Evolutionary conservation across 1,140 invertebrate genomes (phyloP).

Genomic region (Magallana ariakensis): DNA sequence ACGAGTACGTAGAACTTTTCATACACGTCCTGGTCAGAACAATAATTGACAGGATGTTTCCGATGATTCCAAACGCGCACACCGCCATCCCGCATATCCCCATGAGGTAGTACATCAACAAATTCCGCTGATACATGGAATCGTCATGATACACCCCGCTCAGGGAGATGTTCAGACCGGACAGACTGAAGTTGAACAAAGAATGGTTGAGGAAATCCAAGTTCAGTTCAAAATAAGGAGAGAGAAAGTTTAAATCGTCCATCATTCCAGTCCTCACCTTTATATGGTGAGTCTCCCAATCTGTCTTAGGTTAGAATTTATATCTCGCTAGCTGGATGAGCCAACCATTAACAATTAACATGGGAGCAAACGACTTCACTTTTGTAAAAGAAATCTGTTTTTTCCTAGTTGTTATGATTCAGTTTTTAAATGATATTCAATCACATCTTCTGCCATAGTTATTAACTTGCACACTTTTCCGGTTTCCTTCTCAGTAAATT

Average conservation of each 20-base stretch:
- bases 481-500: no score
- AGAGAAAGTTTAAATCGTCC: background rate
- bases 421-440: no score
- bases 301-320: no score
- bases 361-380: no score
- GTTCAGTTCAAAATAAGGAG: background rate
- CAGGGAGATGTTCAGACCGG: background rate
- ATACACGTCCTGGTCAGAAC: slow-evolving; percentile 76
- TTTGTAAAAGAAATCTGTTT: no score
- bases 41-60: slow-evolving; percentile 77
- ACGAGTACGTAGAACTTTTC: slow-evolving; percentile 77
- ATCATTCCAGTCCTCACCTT: background rate
- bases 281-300: background rate
- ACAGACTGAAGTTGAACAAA: background rate
- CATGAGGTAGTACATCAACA: slow-evolving; percentile 75
- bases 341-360: no score
- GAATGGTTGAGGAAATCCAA: background rate
- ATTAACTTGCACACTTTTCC: no score
- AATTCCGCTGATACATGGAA: background rate
- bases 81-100: slow-evolving; percentile 75
- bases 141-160: background rate
- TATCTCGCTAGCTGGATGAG: no score
- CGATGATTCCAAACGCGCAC: slow-evolving; percentile 76
- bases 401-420: no score
- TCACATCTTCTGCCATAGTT: no score